phyloP scores from a whole-genome alignment of 2,113 vertebrate species.

The Rostratula benghalensis region DNA sequence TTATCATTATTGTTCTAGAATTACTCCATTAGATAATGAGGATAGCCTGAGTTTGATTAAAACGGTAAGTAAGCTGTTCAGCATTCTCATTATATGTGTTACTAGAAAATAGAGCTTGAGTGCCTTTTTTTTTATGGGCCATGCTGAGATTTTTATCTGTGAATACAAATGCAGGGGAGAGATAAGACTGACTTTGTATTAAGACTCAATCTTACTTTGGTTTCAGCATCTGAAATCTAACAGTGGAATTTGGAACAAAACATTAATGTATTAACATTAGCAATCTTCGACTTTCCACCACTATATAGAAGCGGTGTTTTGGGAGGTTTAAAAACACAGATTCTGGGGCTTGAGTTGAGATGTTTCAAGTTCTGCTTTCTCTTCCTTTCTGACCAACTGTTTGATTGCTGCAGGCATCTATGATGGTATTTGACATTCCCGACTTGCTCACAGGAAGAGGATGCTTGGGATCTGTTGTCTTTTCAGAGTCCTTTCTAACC shows the following conservation, averaged over 20 bases:
- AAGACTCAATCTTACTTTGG: not conserved
- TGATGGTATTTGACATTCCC: slow-evolving; percentile 89
- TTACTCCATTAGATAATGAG: slow-evolving; percentile 82
- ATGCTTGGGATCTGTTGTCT: slow-evolving; percentile 88
- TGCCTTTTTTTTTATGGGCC: not conserved
- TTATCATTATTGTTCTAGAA: slow-evolving; percentile 70
- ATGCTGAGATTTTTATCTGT: not conserved
- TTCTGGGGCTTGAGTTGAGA: not conserved
- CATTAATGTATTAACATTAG: not conserved
- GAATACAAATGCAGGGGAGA: not conserved
- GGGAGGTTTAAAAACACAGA: not conserved
- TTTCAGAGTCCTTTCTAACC: slow-evolving; percentile 93
- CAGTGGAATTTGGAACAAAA: not conserved
- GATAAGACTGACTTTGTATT: not conserved
- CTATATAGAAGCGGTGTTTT: accelerated
- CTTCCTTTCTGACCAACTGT: not conserved
- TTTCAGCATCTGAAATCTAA: not conserved
- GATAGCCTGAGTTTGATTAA: slow-evolving; percentile 85
- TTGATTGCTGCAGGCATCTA: slow-evolving; percentile 77
- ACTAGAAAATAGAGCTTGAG: not conserved
- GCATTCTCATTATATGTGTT: not conserved
- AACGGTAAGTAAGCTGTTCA: slow-evolving; percentile 82
- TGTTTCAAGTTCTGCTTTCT: not conserved
- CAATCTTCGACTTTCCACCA: not conserved
- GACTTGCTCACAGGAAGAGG: slow-evolving; percentile 78